Evolutionary conservation across 1,140 invertebrate genomes (phyloP).

Genomic region (Drosophila saltans): DNA sequence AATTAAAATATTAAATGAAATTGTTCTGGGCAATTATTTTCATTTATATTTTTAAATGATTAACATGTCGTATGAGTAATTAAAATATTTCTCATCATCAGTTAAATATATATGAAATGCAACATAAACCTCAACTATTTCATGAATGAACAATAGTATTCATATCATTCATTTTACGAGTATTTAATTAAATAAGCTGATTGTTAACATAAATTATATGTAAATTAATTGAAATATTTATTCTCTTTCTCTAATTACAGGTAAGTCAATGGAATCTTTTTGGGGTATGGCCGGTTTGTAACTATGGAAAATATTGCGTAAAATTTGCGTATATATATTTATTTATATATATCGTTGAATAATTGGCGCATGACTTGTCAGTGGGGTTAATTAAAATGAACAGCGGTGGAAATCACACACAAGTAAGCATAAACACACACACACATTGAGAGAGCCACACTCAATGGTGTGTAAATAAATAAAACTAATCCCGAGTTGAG

Average conservation of each 20-base stretch:
- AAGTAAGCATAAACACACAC: constrained; percentile 7
- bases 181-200: not conserved
- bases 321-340: not conserved
- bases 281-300: constrained; percentile 19
- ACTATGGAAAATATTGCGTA: constrained; percentile 13
- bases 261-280: constrained; percentile 54
- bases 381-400: constrained; percentile 77
- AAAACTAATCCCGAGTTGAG: constrained; percentile 73
- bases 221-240: constrained; percentile 55
- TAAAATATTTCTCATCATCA: not conserved
- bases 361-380: constrained; percentile 56
- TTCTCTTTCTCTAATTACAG: constrained; percentile 51
- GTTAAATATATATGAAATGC: not conserved
- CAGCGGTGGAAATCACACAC: constrained; percentile 48
- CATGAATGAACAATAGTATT: not conserved
- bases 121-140: not conserved
- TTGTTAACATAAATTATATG: constrained; percentile 6
- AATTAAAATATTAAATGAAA: no score
- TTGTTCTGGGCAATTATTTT: no score
- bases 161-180: not conserved
- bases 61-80: no score
- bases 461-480: constrained; percentile 62
- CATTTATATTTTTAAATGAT: no score
- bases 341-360: constrained; percentile 32
- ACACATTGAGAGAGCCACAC: constrained; percentile 5